Percentiles rank a stretch among this genome's conserved stretches.
These are phyloP conservation scores for Apodemia mormo DNA, from an alignment of 2,888 invertebrate genomes.

Conservation along the genomic window DNA sequence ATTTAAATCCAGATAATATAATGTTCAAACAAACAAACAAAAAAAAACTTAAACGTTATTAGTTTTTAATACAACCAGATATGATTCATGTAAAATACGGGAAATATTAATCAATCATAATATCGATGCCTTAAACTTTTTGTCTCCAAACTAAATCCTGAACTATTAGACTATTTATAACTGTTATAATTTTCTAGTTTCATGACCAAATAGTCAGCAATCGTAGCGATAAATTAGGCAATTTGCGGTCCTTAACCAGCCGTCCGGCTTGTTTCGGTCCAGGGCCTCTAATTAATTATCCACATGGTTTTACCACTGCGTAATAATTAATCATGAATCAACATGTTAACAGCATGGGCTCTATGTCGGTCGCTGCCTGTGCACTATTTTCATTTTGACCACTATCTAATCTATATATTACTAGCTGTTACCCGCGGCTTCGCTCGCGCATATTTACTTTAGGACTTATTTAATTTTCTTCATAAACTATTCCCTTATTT, in stretches of 20 bases:
- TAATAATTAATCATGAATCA: constrained; percentile 32
- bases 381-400: background rate
- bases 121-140: background rate
- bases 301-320: constrained; percentile 42
- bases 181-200: constrained; percentile 20
- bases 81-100: no score
- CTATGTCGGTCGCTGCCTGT: background rate
- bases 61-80: no score
- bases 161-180: background rate
- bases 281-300: constrained; percentile 61
- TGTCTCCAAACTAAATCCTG: background rate
- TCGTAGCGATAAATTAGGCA: constrained; percentile 61
- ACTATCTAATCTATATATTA: background rate
- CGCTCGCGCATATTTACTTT: no score
- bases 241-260: constrained; percentile 51
- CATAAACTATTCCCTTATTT: no score
- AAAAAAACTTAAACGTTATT: no score
- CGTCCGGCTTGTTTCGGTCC: constrained; percentile 43
- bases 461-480: no score
- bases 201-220: constrained; percentile 41
- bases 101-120: background rate
- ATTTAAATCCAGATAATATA: no score
- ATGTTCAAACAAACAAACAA: no score
- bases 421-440: no score
- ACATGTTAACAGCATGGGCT: constrained; percentile 23